Evolutionary conservation across 2,113 vertebrate genomes (phyloP), one percentile per base, ranked within the genome.

Genomic region (Baryphthengus martii): DNA sequence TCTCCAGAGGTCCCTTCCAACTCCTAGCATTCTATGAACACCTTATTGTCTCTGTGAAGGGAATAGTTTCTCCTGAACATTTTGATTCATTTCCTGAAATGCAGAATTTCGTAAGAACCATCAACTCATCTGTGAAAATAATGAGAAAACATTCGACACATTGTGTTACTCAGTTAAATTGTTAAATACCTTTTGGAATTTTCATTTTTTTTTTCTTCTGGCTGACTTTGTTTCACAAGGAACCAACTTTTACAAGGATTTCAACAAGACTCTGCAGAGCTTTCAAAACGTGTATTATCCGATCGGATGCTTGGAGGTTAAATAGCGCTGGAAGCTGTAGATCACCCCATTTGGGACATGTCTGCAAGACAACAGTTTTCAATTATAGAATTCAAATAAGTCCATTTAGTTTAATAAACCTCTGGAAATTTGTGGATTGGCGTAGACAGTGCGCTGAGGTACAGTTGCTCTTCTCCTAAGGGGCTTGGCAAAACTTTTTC

Each of bases 241-340:
- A 65, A 37, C 25, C n/a, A 61, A 44, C 44, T 93, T 75, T 67
- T 70, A 9, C 18, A 28, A 5, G 9, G 20, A 24, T 58, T 96
- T 93, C 78, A 29, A 0, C 39, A 29, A 77, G 37, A 31, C 85
- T 86, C 50, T 14, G 13, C n/a, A 35, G 82, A 61, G 47, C 3
- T 78, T 95, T 95, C 42, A 11, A 49, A 78, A 49, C 29, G 1
- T 16, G 39, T 77, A 39, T 95, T 89, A 72, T 79, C 88, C 93
- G 68, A 49, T 78, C 8, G 44, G 29, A 31, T 28, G 35, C 78
- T 96, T 94, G 7, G 94, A 95, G 97, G 96, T 97, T 92, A 97
- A 97, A 91, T 40, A 95, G 78, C 92, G 96, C 96, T 96, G 94
- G 88, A 96, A 96, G 97, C 96, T 96, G 94, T 97, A 92, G 95